Percentiles rank a stretch among this genome's conserved stretches.
Conservation (phyloP, 2,113 vertebrate species). For the Podocnemis expansa region DNA sequence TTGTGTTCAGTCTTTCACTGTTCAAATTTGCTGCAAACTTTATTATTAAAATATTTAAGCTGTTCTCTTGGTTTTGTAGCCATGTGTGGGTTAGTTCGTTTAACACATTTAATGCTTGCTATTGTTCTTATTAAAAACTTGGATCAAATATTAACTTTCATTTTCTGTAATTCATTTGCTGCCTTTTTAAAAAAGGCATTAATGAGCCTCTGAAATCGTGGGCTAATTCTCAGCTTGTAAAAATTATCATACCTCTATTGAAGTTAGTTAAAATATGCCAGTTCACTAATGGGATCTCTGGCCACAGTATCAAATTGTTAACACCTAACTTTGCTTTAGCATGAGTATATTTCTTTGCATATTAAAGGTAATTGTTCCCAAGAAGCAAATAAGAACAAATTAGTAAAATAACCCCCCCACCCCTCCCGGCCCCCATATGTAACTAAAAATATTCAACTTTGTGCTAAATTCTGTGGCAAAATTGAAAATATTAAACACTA, state of each 20-base stretch:
- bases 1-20: background rate
- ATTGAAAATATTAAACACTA: background rate
- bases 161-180: background rate
- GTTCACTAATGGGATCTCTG: background rate
- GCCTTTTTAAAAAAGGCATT: background rate
- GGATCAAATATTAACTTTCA: background rate
- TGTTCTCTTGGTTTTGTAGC: background rate
- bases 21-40: background rate
- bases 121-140: background rate
- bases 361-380: background rate
- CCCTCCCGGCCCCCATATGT: too few species aligned
- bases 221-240: accelerated
- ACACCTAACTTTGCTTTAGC: background rate
- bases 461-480: background rate
- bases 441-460: background rate
- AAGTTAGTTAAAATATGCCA: background rate
- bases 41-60: background rate
- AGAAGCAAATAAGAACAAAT: background rate
- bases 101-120: background rate
- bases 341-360: background rate
- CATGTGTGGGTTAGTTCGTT: background rate
- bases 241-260: background rate
- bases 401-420: background rate
- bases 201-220: background rate
- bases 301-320: background rate